Evolutionary conservation across 2,888 invertebrate genomes (phyloP), one percentile per base, ranked within the genome.

Genomic region (Cataglyphis livida): DNA sequence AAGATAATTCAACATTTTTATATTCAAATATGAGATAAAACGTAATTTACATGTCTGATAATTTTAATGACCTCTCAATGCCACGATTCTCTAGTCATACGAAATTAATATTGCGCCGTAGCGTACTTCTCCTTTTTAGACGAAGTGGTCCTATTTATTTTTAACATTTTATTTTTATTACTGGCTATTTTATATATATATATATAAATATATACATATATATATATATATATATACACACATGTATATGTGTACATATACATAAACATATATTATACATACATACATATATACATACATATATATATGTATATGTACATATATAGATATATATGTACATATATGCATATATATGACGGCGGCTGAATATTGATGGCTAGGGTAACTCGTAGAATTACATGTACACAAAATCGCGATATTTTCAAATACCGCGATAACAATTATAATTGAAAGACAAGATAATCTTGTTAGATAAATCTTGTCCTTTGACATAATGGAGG

Each of bases 81-180:
- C 90, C 90, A 88, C 90, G 81, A 87, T 87, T 89, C 84, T 91
- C 91, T 91, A 91, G 91, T 91, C 91, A 91, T 87, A 84, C 65
- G 84, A 90, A 88, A 85, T 90, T 86, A 86, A 88, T 75, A 66
- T 71, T 79, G 82, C 85, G 82, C 86, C 85, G 83, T 91, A 90
- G 82, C 62, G 75, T 84, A 84, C 51, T 66, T 73, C 12, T 59
- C 66, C 35, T 76, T 41, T 68, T 70, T 64, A 74, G 74, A n/a
- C 62, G n/a, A 82, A 48, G 48, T 68, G 68, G 48, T 76, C 48
- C 38, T 78, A 83, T 83, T 81, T 83, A 78, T 79, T 78, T 62
- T 61, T 61, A 68, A 68, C 48, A 21, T 61, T 79, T 78, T 79
- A 66, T 44, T 78, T 73, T 48, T 75, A 76, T 48, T 66, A 48